Evolutionary conservation across 2,888 invertebrate species (phyloP).

Genomic region (Acanthosepion lycidas): DNA sequence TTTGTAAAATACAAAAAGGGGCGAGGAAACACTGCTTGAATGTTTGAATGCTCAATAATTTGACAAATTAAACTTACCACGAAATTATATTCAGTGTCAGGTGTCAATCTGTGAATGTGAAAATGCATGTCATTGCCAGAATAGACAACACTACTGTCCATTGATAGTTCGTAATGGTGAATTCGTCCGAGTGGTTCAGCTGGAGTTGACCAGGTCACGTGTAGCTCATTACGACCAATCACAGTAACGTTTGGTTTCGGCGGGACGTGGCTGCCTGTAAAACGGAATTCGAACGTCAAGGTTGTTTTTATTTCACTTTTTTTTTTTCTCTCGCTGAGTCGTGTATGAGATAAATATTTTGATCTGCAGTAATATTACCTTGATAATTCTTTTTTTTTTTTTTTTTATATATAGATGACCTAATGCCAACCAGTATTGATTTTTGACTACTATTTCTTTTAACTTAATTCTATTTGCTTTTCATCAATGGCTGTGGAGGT

Average conservation of each 20-base stretch:
- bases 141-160: constrained; percentile 72
- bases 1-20: too few species aligned
- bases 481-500: too few species aligned
- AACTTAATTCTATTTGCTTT: too few species aligned
- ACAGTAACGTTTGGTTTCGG: constrained; percentile 72
- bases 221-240: constrained; percentile 73
- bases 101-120: constrained; percentile 67
- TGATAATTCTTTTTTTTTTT: too few species aligned
- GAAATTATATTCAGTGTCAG: constrained; percentile 74
- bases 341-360: too few species aligned
- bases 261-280: constrained; percentile 72
- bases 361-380: too few species aligned
- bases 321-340: not conserved
- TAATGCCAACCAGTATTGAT: too few species aligned
- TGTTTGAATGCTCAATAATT: not conserved
- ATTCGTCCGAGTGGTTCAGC: constrained; percentile 73
- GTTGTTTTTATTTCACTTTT: not conserved
- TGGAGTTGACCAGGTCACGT: constrained; percentile 72
- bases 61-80: constrained; percentile 59
- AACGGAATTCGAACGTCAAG: not conserved
- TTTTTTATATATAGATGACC: too few species aligned
- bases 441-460: too few species aligned
- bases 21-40: too few species aligned
- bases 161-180: constrained; percentile 71
- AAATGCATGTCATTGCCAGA: constrained; percentile 72